Evolutionary conservation across 2,113 vertebrate species (phyloP).

Genomic region (Thunnus thynnus): DNA sequence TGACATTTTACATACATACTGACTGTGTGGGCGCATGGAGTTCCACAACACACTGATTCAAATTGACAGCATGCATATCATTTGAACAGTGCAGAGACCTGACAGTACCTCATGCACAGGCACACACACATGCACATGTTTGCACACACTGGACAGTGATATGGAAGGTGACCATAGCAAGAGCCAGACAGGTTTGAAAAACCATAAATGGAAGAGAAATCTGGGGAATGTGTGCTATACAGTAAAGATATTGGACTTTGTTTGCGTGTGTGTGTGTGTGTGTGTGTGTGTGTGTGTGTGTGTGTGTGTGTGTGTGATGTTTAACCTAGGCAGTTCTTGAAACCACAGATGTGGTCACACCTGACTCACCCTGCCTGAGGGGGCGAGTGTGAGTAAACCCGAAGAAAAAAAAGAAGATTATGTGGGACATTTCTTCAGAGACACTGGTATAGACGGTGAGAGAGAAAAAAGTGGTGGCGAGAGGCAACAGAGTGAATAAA

Average conservation of each 20-base stretch:
- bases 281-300: background rate
- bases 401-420: slow-evolving; percentile 51
- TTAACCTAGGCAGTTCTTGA: slow-evolving; percentile 20
- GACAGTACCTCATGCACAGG: slow-evolving; percentile 7
- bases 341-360: slow-evolving; percentile 56
- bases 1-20: slow-evolving; percentile 19
- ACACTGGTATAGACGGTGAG: slow-evolving; percentile 1
- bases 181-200: slow-evolving; percentile 32
- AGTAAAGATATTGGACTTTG: slow-evolving; percentile 21
- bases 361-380: slow-evolving; percentile 61
- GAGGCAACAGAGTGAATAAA: slow-evolving; percentile 48
- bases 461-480: slow-evolving; percentile 18
- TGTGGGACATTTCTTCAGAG: slow-evolving; percentile 54
- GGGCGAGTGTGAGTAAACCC: slow-evolving; percentile 43
- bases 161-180: slow-evolving; percentile 9
- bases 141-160: background rate
- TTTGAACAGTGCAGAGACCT: slow-evolving; percentile 21
- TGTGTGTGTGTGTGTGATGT: slow-evolving; percentile 16
- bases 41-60: slow-evolving; percentile 29
- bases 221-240: background rate
- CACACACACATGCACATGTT: background rate
- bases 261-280: slow-evolving; percentile 15
- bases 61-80: slow-evolving; percentile 38
- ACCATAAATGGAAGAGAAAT: slow-evolving; percentile 20
- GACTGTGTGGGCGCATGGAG: slow-evolving; percentile 1